phyloP scores from a whole-genome alignment of 2,113 vertebrate species.

The Ceyx cyanopectus region DNA sequence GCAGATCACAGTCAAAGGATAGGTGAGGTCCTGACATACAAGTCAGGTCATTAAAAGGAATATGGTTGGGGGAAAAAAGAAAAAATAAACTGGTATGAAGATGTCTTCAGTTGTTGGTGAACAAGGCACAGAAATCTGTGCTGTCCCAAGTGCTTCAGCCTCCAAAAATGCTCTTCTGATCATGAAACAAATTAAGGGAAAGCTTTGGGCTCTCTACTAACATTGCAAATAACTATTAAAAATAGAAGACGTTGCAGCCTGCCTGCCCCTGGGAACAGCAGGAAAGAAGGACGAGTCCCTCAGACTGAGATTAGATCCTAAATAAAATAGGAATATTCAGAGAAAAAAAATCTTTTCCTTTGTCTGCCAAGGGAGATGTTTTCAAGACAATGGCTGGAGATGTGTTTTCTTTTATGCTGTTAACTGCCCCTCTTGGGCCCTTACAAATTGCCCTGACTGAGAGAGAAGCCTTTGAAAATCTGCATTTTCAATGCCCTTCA shows the following conservation, averaged over 20 bases:
- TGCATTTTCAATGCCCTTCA: not conserved
- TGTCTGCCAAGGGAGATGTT: not conserved
- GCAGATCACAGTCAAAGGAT: not conserved
- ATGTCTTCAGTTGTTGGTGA: not conserved
- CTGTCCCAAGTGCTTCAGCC: conserved; percentile 1
- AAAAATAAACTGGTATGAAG: not conserved
- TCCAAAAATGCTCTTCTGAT: not conserved
- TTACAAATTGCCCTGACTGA: not conserved
- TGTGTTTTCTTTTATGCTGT: not conserved
- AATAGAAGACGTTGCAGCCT: conserved; percentile 10
- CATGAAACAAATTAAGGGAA: not conserved
- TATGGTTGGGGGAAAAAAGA: not conserved
- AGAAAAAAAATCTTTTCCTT: not conserved
- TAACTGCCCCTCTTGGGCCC: not conserved
- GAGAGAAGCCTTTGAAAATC: not conserved
- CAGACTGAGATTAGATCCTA: not conserved
- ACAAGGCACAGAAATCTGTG: not conserved
- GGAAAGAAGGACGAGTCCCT: not conserved
- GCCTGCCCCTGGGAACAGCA: not conserved
- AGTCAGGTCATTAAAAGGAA: not conserved
- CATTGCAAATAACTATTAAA: not conserved
- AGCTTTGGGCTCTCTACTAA: not conserved
- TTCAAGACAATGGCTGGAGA: not conserved
- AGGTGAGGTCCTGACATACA: not conserved
- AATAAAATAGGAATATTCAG: not conserved